A percentile compares a stretch with the other conserved stretches of the same genome.
phyloP scores from a whole-genome alignment of 2,113 vertebrate genomes.

The Sphyrna mokarran region DNA sequence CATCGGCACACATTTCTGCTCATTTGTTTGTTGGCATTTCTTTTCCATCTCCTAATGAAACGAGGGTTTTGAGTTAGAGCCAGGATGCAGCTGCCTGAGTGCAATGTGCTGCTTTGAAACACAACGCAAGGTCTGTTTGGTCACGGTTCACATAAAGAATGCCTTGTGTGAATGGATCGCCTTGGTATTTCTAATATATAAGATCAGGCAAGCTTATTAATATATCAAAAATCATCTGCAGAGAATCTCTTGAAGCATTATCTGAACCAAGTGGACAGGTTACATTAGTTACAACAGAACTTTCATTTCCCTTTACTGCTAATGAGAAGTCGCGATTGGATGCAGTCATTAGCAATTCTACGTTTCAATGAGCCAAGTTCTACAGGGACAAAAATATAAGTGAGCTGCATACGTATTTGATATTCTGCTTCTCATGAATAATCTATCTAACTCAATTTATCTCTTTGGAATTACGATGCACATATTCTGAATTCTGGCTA shows the following conservation, averaged over 20 bases:
- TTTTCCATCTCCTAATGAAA: background rate
- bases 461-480: background rate
- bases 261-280: background rate
- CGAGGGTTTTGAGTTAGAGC: background rate
- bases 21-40: background rate
- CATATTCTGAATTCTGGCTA: background rate
- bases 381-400: background rate
- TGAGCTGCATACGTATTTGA: background rate
- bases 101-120: background rate
- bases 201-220: constrained; percentile 1
- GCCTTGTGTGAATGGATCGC: background rate
- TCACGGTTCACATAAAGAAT: background rate
- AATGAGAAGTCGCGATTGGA: background rate
- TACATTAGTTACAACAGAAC: background rate
- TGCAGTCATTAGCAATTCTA: background rate
- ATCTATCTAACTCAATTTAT: constrained; percentile 22
- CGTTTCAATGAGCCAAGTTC: background rate
- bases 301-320: background rate
- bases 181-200: background rate
- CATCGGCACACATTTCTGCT: background rate
- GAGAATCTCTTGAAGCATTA: background rate
- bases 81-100: background rate
- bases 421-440: constrained; percentile 30
- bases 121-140: background rate
- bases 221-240: background rate